A percentile compares a stretch with the other conserved stretches of the same genome.
Evolutionary conservation across 2,888 invertebrate genomes (phyloP).

Genomic region (Idaea aversata): DNA sequence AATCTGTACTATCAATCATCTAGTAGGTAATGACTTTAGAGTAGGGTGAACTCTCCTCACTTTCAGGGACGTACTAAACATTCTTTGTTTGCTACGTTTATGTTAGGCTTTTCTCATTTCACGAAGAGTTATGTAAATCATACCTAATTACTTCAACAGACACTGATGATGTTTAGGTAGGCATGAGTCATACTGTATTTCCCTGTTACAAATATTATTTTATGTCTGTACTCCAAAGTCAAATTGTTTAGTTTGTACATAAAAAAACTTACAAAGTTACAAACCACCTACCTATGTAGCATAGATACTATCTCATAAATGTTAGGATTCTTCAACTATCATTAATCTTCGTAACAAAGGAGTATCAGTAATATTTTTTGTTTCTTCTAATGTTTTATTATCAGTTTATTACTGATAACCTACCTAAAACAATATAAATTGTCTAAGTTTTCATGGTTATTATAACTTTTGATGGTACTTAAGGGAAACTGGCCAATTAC

Average conservation of each 20-base stretch:
- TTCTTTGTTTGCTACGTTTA: not conserved
- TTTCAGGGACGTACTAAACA: not conserved
- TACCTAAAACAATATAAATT: not conserved
- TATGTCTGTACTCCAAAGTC: not conserved
- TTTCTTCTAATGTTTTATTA: not conserved
- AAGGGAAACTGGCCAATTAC: no score
- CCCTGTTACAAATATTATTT: not conserved
- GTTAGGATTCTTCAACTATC: no score
- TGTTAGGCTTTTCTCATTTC: not conserved
- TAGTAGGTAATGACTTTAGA: not conserved
- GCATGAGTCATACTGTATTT: not conserved
- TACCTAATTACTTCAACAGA: not conserved
- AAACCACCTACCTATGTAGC: no score
- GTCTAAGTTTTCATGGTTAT: not conserved
- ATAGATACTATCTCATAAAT: no score
- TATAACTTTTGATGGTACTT: not conserved
- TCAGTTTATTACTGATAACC: not conserved
- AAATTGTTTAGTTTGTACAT: not conserved
- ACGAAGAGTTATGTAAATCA: not conserved
- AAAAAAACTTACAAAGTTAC: no score
- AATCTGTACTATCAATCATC: not conserved
- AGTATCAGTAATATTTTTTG: not conserved
- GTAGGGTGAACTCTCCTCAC: not conserved
- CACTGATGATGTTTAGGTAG: not conserved
- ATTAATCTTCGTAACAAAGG: not conserved